phyloP scores from a whole-genome alignment of 2,797 vertebrate genomes.

The Mormyrops boulengeri region DNA sequence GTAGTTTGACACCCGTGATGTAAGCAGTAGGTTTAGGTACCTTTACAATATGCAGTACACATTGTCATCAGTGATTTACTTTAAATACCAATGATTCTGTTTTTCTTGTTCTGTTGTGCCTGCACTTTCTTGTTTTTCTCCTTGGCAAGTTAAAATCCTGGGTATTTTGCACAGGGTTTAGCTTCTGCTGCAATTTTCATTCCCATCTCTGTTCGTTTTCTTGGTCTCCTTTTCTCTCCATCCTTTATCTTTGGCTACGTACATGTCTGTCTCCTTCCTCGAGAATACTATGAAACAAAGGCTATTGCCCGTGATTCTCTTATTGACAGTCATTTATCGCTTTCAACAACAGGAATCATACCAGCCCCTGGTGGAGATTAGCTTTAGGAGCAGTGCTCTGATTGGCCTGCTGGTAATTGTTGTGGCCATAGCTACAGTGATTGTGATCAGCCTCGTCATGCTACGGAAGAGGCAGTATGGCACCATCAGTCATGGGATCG shows the following conservation, averaged over 20 bases:
- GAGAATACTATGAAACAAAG: not conserved
- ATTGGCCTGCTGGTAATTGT: constrained; percentile 98
- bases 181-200: not conserved
- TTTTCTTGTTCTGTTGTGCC: not conserved
- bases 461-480: constrained; percentile 98
- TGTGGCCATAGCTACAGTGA: constrained; percentile 96
- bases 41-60: not conserved
- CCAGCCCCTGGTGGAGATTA: constrained; percentile 76
- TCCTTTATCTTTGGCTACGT: not conserved
- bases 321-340: constrained; percentile 7
- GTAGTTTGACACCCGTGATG: too few relatives aligned
- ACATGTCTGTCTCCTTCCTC: not conserved
- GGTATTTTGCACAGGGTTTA: not conserved
- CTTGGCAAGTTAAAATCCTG: not conserved
- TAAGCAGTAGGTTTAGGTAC: not conserved
- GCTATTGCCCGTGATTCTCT: not conserved
- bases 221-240: not conserved
- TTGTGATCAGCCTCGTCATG: constrained; percentile 98
- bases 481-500: constrained; percentile 94
- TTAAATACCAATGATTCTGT: not conserved
- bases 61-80: not conserved
- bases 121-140: not conserved
- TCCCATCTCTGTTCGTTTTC: not conserved
- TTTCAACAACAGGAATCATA: constrained; percentile 64
- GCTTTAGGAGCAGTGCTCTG: constrained; percentile 89